Percentiles rank a stretch among this genome's conserved stretches.
phyloP scores from a whole-genome alignment of 2,888 invertebrate species.

The Stegophylla sp. region DNA sequence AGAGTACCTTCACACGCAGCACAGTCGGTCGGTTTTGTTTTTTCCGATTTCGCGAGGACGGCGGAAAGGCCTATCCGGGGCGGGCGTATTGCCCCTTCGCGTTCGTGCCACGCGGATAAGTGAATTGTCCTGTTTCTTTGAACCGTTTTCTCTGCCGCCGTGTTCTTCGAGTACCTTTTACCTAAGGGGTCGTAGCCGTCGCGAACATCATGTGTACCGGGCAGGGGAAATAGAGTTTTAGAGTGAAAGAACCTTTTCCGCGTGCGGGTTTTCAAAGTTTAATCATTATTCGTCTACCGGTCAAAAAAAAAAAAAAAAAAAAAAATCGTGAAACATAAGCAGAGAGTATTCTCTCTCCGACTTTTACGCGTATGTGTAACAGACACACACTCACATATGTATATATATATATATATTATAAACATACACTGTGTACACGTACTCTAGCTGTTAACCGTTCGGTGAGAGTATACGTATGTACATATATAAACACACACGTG shows the following conservation, averaged over 20 bases:
- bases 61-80: constrained; percentile 18
- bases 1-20: too few species aligned
- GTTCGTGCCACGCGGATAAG: constrained; percentile 23
- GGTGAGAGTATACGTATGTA: not conserved
- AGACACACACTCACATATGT: not conserved
- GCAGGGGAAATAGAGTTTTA: not conserved
- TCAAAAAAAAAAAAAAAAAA: too few species aligned
- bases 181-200: not conserved
- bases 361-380: too few species aligned
- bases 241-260: constrained; percentile 1
- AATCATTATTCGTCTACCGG: constrained; percentile 14
- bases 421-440: too few species aligned
- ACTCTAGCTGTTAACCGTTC: not conserved
- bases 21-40: not conserved
- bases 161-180: not conserved
- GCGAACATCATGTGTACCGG: not conserved
- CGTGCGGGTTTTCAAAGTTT: constrained; percentile 3
- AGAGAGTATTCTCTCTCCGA: too few species aligned
- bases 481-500: too few species aligned
- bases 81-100: constrained; percentile 10
- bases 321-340: too few species aligned
- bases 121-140: constrained; percentile 29
- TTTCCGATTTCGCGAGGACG: not conserved
- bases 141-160: constrained; percentile 15
- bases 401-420: not conserved